Percentiles rank a stretch among this genome's conserved stretches.
phyloP scores from a whole-genome alignment of 2,113 vertebrate species.

The Rhipidura dahli region DNA sequence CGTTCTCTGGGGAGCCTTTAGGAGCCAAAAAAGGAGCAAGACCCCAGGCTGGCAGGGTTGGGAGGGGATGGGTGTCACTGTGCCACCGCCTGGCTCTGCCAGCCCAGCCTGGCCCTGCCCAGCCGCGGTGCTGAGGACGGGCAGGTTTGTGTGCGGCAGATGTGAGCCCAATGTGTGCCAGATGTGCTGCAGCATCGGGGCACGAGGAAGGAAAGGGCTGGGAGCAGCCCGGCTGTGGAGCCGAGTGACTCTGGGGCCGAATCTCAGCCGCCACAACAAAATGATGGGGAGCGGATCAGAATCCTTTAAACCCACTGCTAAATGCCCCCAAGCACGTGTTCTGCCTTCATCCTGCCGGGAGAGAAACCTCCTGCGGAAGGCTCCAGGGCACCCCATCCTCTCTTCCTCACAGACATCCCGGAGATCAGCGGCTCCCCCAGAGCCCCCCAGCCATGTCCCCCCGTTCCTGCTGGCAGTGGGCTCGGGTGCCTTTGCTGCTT shows the following conservation, averaged over 20 bases:
- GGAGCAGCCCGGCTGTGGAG: neutral
- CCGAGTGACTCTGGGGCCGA: neutral
- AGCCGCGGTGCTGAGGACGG: fast-evolving
- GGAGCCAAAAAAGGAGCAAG: neutral
- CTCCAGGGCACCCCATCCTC: fast-evolving
- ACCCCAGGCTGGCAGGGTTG: neutral
- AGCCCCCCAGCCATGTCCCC: neutral
- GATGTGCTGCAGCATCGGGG: neutral
- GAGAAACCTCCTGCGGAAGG: neutral
- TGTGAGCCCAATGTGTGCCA: neutral
- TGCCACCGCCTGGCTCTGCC: neutral
- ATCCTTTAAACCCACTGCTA: neutral
- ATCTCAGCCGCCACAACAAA: neutral
- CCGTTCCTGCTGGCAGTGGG: neutral
- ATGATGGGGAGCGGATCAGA: neutral
- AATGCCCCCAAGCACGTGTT: fast-evolving
- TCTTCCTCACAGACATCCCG: fast-evolving
- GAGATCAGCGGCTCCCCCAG: neutral
- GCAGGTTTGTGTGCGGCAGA: neutral
- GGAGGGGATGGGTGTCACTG: neutral
- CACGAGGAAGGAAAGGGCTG: neutral
- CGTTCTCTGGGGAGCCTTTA: neutral
- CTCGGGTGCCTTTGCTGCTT: neutral
- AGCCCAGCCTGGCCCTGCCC: neutral
- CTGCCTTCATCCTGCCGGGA: neutral